Conservation (phyloP, 2,113 vertebrate species). For the Acinonyx jubatus region DNA sequence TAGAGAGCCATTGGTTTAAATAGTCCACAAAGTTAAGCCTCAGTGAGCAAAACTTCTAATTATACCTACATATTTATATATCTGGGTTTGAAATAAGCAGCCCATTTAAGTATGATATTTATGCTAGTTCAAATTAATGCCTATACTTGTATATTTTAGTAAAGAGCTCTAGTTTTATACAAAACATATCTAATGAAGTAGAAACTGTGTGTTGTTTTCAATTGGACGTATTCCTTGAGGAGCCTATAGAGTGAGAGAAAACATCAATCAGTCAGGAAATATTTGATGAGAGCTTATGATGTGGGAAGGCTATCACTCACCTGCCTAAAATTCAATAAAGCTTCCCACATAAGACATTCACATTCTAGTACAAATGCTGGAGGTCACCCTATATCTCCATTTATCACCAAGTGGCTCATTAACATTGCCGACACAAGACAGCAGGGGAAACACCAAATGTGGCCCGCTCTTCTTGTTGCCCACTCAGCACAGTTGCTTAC, state of each 20-base stretch:
- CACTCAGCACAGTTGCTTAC: constrained; percentile 21
- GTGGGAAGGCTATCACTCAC: constrained; percentile 27
- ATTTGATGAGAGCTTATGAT: not conserved
- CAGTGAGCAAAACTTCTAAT: not conserved
- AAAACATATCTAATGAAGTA: constrained; percentile 35
- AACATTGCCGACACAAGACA: not conserved
- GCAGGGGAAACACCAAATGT: not conserved
- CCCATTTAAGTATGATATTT: constrained; percentile 7
- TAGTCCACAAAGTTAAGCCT: not conserved
- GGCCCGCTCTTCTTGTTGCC: not conserved
- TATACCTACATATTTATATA: not conserved
- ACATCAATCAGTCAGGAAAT: constrained; percentile 10
- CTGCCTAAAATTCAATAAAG: constrained; percentile 29
- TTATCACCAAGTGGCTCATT: not conserved
- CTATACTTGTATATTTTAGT: constrained; percentile 34
- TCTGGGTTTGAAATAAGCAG: constrained; percentile 30
- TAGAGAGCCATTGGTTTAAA: not conserved
- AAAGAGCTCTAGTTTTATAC: constrained; percentile 9
- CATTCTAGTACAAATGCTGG: not conserved
- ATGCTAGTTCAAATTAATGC: constrained; percentile 50
- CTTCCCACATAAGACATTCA: not conserved
- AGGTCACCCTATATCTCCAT: not conserved
- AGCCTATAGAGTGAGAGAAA: not conserved
- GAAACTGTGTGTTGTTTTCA: constrained; percentile 30
- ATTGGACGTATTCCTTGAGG: not conserved